Percentiles rank a stretch among this genome's conserved stretches.
phyloP scores from a whole-genome alignment of 2,797 vertebrate species.

The Coilia nasus region DNA sequence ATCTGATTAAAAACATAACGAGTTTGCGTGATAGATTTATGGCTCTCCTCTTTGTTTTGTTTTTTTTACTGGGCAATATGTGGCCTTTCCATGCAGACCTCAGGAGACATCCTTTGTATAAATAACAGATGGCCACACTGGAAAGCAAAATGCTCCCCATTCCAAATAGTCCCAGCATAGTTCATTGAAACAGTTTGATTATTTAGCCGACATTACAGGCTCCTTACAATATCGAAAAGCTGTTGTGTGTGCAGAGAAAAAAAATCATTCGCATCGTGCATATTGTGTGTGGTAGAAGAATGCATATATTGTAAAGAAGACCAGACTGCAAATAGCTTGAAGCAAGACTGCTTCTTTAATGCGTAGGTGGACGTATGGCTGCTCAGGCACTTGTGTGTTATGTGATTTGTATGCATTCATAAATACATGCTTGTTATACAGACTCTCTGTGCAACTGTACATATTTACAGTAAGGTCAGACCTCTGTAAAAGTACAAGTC shows the following conservation, averaged over 20 bases:
- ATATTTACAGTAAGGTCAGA: not conserved
- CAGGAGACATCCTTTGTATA: conserved; percentile 51
- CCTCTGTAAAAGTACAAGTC: not conserved
- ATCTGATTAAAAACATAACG: conserved; percentile 52
- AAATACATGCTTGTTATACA: not conserved
- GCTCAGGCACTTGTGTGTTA: too few species aligned
- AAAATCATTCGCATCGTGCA: not conserved
- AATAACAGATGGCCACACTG: conserved; percentile 61
- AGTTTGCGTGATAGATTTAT: conserved; percentile 49
- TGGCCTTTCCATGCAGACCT: conserved; percentile 44
- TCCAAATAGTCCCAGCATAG: conserved; percentile 39
- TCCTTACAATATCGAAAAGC: too few species aligned
- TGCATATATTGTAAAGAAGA: not conserved
- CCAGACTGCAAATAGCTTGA: not conserved
- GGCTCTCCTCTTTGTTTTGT: conserved; percentile 37
- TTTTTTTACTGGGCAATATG: conserved; percentile 49
- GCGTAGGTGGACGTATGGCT: not conserved
- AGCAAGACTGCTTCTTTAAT: not conserved
- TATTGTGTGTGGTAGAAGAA: not conserved
- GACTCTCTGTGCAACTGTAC: not conserved
- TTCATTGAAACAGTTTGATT: conserved; percentile 43
- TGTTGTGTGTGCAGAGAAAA: too few species aligned
- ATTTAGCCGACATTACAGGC: conserved; percentile 32
- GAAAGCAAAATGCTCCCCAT: conserved; percentile 39
- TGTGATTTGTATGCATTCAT: not conserved